These are phyloP conservation scores for Monochamus alternatus DNA, from an alignment of 2,888 invertebrate species.

Conservation along the genomic window DNA sequence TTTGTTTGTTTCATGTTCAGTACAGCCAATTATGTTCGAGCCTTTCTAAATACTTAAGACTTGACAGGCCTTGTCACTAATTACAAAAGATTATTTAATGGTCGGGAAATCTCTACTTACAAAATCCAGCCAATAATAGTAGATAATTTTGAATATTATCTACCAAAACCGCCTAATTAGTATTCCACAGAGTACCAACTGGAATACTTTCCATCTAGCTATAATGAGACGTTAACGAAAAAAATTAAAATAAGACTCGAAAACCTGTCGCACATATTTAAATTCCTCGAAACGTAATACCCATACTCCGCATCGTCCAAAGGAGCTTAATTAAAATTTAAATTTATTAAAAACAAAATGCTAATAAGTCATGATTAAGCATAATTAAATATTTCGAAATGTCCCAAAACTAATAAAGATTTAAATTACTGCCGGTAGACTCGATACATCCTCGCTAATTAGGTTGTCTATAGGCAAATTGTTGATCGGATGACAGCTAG, in stretches of 20 bases:
- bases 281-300: constrained; percentile 17
- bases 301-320: constrained; percentile 9
- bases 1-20: too few species aligned
- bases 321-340: constrained; percentile 48
- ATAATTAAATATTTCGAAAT: constrained; percentile 36
- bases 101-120: constrained; percentile 12
- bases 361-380: constrained; percentile 45
- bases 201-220: constrained; percentile 7
- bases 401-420: constrained; percentile 33
- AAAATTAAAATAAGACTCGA: constrained; percentile 6
- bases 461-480: constrained; percentile 17
- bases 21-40: too few species aligned
- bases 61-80: too few species aligned
- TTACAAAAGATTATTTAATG: constrained; percentile 9
- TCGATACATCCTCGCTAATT: constrained; percentile 34
- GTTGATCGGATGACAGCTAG: constrained; percentile 16
- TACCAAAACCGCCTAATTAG: constrained; percentile 16
- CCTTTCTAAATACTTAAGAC: too few species aligned
- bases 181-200: constrained; percentile 6
- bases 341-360: constrained; percentile 50
- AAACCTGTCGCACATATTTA: constrained; percentile 28
- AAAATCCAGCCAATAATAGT: constrained; percentile 5
- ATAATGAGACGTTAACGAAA: constrained; percentile 17
- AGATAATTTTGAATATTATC: constrained; percentile 17
- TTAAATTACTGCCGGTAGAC: constrained; percentile 28